Conservation (phyloP, 1,140 invertebrate genomes). For the Dinoponera quadriceps region DNA sequence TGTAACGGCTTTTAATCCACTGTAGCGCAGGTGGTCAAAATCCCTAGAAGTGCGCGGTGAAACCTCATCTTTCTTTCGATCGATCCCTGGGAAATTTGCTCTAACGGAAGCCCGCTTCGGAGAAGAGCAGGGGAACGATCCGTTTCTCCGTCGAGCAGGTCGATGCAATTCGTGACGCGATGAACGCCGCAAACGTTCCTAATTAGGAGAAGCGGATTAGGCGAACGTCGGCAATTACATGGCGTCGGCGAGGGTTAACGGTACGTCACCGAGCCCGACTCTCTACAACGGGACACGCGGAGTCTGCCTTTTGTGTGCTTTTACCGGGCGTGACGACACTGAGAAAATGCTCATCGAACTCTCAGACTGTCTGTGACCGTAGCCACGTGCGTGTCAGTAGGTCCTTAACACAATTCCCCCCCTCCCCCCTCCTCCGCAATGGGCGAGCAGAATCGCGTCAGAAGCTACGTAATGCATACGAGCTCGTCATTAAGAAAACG, state of each 20-base stretch:
- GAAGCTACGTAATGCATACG: neutral
- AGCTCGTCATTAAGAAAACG: slow-evolving; percentile 24
- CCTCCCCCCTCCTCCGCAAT: neutral
- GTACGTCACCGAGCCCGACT: neutral
- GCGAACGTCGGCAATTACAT: slow-evolving; percentile 12
- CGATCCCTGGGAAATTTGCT: neutral
- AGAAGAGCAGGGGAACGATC: neutral
- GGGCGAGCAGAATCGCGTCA: neutral
- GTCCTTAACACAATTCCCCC: neutral
- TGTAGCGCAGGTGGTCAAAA: too few species aligned
- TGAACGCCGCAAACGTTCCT: slow-evolving; percentile 13
- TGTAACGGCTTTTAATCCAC: too few species aligned
- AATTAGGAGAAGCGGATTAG: slow-evolving; percentile 38
- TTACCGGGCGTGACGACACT: neutral
- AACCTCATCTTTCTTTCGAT: too few species aligned
- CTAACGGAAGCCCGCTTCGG: slow-evolving; percentile 31
- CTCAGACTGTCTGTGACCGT: too few species aligned
- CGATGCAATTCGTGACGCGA: slow-evolving; percentile 1
- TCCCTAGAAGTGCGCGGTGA: too few species aligned
- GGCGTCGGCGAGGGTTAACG: slow-evolving; percentile 32
- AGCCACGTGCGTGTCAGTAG: neutral
- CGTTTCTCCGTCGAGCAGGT: slow-evolving; percentile 21
- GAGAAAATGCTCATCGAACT: slow-evolving; percentile 18
- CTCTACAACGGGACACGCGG: slow-evolving; percentile 9
- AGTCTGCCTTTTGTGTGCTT: neutral